phyloP scores from a whole-genome alignment of 1,140 invertebrate genomes.

The Drosophila prosaltans region DNA sequence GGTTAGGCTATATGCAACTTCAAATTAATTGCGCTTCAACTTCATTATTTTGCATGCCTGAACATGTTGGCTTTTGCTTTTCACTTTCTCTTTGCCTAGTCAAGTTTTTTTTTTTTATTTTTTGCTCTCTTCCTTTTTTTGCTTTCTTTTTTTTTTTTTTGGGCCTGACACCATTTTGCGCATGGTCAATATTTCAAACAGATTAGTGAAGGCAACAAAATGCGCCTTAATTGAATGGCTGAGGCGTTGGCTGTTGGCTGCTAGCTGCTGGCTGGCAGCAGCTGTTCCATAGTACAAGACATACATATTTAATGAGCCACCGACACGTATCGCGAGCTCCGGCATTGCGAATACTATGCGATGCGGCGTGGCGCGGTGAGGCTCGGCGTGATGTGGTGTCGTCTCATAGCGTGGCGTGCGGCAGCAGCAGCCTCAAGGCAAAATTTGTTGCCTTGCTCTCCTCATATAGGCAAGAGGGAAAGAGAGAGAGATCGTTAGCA shows the following conservation, averaged over 20 bases:
- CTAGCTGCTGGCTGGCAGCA: conserved; percentile 32
- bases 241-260: conserved; percentile 25
- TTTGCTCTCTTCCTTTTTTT: conserved; percentile 37
- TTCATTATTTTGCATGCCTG: conserved; percentile 78
- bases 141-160: conserved; percentile 11
- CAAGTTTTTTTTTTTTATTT: background rate
- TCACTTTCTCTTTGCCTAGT: conserved; percentile 5
- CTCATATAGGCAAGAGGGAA: background rate
- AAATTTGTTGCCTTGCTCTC: conserved; percentile 6
- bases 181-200: conserved; percentile 79
- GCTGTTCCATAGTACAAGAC: conserved; percentile 70
- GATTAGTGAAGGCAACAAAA: conserved; percentile 72
- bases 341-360: conserved; percentile 1
- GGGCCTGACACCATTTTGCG: conserved; percentile 72
- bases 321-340: conserved; percentile 49
- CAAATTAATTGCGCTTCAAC: conserved; percentile 77
- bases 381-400: conserved; percentile 40
- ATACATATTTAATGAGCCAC: conserved; percentile 78
- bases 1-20: conserved; percentile 48
- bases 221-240: conserved; percentile 78
- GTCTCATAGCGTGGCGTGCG: conserved; percentile 10
- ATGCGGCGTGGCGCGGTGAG: conserved; percentile 35
- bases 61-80: conserved; percentile 55
- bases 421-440: conserved; percentile 15
- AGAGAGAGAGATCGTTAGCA: conserved; percentile 43